Conservation (phyloP, 92 coral and sea anemone genomes). For the Paramuricea clavata region DNA sequence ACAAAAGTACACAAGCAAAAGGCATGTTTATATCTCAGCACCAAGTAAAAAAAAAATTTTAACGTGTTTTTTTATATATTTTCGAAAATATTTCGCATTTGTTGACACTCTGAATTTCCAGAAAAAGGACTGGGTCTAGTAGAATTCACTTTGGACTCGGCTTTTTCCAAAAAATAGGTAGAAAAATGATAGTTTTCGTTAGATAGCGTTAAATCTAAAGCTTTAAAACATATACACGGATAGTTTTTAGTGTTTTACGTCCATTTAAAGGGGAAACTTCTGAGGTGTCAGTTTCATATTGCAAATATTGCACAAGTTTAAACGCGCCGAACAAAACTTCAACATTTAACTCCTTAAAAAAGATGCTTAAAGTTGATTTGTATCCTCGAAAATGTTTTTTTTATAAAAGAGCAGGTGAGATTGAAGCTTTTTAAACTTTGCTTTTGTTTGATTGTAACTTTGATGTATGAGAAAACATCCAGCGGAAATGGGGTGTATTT, state of each 20-base stretch:
- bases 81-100: neutral
- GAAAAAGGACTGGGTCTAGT: neutral
- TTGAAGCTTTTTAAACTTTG: no score
- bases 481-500: no score
- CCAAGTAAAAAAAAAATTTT: neutral
- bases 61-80: neutral
- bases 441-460: no score
- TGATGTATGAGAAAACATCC: no score
- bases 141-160: neutral
- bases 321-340: no score
- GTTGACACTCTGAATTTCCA: neutral
- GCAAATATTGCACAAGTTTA: neutral
- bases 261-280: neutral
- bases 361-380: no score
- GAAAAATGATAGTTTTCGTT: neutral
- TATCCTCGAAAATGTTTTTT: no score
- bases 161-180: neutral
- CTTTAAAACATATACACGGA: neutral
- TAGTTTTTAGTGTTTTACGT: neutral
- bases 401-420: no score
- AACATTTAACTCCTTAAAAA: no score
- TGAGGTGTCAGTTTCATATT: neutral
- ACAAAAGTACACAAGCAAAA: neutral
- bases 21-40: neutral
- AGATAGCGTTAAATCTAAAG: neutral